These are phyloP conservation scores for Agrenia bidenticulata DNA, from an alignment of 2,888 invertebrate species.

Conservation along the genomic window DNA sequence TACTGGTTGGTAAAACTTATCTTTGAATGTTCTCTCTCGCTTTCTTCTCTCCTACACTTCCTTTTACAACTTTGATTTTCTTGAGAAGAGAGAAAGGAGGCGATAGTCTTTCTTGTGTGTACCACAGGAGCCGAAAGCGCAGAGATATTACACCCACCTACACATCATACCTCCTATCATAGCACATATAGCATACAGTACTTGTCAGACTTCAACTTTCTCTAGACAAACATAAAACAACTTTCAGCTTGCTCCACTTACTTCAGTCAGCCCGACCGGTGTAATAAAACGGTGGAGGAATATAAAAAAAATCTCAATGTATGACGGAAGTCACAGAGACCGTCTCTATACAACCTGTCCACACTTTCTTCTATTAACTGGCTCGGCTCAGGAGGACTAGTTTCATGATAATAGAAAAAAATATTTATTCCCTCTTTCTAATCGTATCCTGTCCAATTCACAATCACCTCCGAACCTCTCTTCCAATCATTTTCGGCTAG, in stretches of 20 bases:
- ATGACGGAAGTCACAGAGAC: no score
- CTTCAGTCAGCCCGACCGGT: slow-evolving; percentile 1
- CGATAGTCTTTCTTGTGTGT: no score
- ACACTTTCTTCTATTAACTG: no score
- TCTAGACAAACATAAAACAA: slow-evolving; percentile 10
- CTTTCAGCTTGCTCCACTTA: slow-evolving; percentile 11
- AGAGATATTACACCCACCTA: no score
- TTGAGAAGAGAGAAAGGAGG: neutral
- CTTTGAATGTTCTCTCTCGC: neutral
- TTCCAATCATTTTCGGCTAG: no score
- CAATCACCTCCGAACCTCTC: no score
- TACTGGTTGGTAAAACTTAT: neutral
- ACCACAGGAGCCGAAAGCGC: no score
- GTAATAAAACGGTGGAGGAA: slow-evolving; percentile 1
- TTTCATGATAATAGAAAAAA: no score
- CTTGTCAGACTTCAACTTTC: slow-evolving; percentile 6
- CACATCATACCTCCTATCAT: neutral
- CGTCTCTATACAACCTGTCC: no score
- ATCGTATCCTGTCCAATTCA: no score
- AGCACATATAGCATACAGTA: neutral
- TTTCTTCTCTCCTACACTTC: neutral
- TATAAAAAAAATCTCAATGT: slow-evolving; percentile 8
- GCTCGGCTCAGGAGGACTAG: no score
- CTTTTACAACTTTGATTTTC: slow-evolving; percentile 1
- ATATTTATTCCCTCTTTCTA: no score